Base-by-base conservation (phyloP, 1,140 invertebrate species). In the Saccostrea glomerata region DNA sequence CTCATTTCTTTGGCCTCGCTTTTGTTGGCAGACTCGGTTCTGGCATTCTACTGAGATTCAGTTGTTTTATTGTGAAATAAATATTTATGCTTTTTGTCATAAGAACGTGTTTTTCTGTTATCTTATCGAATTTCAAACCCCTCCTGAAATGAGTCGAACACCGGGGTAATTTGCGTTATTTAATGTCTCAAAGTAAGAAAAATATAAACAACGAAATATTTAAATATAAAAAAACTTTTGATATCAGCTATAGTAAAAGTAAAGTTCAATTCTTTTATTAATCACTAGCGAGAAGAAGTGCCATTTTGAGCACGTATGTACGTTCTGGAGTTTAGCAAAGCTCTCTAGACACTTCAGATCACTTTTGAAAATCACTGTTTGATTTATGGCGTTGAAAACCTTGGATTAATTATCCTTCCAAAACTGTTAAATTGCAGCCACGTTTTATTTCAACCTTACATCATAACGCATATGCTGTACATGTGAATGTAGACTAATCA, bases 361-460 rank as follows among this genome's bases (percentile, higher is more conserved):
- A 84, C 40, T 84, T 84, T 84, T 84, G 82, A 84, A 82, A 84
- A 84, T 84, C 54, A 55, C 40, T 47, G 40, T 55, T 55, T 84
- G 82, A 84, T 56, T 84, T 84, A 84, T 84, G 82, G 54, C 82
- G 82, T 84, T 54, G 70, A 77, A 84, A 84, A 84, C 54, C 40
- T 56, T 84, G 82, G 54, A 84, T 84, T 84, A 84, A 84, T 84
- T 84, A 84, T 84, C 82, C 54, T 84, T 84, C 82, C 25, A 15
- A 84, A 55, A 40, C 54, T 36, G 82, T 84, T 84, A 84, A 84
- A 56, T 84, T 54, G 82, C 70, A 55, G 40, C 82, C 82, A 84
- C 82, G 54, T 84, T 84, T 84, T 84, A 55, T 23, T 84, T 84
- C 54, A 84, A 84, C 82, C 82, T 84, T 84, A 56, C 82, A 84